Conservation (phyloP, 1,140 invertebrate genomes). For the Trypoxylus dichotomus region DNA sequence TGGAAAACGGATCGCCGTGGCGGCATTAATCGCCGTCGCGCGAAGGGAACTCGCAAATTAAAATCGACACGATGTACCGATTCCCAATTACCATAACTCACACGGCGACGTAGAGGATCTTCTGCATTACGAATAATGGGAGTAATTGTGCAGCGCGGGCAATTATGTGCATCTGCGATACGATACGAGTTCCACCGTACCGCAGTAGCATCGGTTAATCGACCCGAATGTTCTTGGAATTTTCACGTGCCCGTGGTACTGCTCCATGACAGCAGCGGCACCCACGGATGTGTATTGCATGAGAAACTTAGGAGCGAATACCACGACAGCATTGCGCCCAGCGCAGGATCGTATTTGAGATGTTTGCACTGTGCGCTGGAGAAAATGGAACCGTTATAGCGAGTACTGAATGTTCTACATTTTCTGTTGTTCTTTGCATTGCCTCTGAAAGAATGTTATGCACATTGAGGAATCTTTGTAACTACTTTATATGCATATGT, state of each 20-base stretch:
- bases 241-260: neutral
- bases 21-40: neutral
- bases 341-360: neutral
- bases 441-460: no score
- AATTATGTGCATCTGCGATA: constrained; percentile 2
- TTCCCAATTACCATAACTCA: constrained; percentile 3
- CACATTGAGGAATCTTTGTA: no score
- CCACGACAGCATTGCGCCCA: neutral
- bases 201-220: neutral
- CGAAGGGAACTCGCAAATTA: neutral
- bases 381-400: no score
- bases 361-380: no score
- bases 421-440: no score
- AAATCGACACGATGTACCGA: constrained; percentile 1
- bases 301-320: neutral
- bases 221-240: neutral
- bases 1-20: neutral
- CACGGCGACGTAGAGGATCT: neutral
- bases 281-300: neutral
- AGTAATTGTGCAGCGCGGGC: constrained; percentile 1
- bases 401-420: no score
- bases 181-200: neutral
- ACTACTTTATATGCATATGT: no score
- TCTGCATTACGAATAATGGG: neutral
- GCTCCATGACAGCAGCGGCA: neutral